Conservation (phyloP, 2,888 invertebrate genomes). For the Nemotelus pantherinus region DNA sequence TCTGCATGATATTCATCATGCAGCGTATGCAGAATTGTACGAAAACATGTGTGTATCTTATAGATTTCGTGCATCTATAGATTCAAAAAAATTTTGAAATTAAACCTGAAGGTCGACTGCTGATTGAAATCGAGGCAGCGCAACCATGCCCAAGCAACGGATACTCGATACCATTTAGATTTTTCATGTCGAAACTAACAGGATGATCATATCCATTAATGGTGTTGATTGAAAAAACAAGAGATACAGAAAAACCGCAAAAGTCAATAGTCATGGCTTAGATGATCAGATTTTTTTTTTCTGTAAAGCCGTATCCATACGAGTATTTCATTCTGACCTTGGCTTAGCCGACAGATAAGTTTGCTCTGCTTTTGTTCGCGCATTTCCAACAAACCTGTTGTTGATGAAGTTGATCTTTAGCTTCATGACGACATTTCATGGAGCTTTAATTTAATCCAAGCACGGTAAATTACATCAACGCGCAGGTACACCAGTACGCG, state of each 20-base stretch:
- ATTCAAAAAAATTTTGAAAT: too few relatives aligned
- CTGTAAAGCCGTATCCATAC: too few relatives aligned
- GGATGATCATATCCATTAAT: not conserved
- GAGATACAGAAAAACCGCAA: not conserved
- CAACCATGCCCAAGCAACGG: too few relatives aligned
- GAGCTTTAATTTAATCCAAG: not conserved
- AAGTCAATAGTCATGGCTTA: too few relatives aligned
- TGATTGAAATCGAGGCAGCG: conserved; percentile 6
- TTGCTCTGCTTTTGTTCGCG: conserved; percentile 21
- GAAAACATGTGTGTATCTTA: too few relatives aligned
- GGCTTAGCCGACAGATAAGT: conserved; percentile 3
- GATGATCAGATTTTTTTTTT: too few relatives aligned
- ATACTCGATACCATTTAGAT: too few relatives aligned
- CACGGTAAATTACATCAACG: not conserved
- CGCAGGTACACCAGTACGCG: too few relatives aligned
- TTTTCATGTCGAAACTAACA: too few relatives aligned
- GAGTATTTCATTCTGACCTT: conserved; percentile 6
- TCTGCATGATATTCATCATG: too few relatives aligned
- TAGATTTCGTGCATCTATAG: too few relatives aligned
- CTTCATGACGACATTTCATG: conserved; percentile 3
- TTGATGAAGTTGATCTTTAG: not conserved
- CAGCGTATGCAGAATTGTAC: too few relatives aligned
- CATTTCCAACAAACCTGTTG: conserved; percentile 5
- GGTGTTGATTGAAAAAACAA: not conserved
- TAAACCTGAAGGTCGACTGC: conserved; percentile 10